Base-by-base conservation (phyloP, 2,888 invertebrate species). In the Melieria omissa region DNA sequence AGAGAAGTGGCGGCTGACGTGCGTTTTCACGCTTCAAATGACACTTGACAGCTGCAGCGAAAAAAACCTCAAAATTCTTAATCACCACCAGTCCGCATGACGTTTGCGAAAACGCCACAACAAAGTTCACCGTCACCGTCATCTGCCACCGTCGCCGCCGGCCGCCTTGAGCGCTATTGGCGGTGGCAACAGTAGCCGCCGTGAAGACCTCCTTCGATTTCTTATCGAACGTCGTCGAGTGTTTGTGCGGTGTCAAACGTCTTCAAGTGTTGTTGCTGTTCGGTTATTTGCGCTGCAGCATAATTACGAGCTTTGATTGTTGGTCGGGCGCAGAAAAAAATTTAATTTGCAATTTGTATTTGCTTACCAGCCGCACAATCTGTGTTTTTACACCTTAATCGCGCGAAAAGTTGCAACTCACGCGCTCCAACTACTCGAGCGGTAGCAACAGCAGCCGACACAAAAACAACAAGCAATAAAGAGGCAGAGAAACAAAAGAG, bases 291-390 rank as follows among this genome's bases (percentile, higher is more conserved):
- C 9, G 29, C 41, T 4, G 14, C 44, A n/a, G 29, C 41, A 54
- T 65, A 52, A 52, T 52, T 52, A 52, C 52, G 14, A 4, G 52
- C 52, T 52, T n/a, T 54, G 65, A 42, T 65, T 54, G 55, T 55
- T 65, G 54, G 65, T 65, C 44, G 65, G 41, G 65, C 16, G 54
- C 29, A 29, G 29, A 29, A 29, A 29, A n/a, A 65, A 44, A 65
- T 65, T 65, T 65, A 70, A 64, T 70, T 70, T 57, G 64, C 64
- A 42, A 63, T 46, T 70, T 64, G 29, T 42, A 49, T 63, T 55
- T n/a, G 14, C 63, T 9, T 42, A 44, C n/a, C 60, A 12, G 41
- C 1, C 7, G 29, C 42, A 29, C 7, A 12, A 29, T 42, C 42
- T 60, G 9, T 42, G 60, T 60, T 60, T 29, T 60, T 42, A 60